phyloP scores from a whole-genome alignment of 2,797 vertebrate species.

The Onychomys arenicola region DNA sequence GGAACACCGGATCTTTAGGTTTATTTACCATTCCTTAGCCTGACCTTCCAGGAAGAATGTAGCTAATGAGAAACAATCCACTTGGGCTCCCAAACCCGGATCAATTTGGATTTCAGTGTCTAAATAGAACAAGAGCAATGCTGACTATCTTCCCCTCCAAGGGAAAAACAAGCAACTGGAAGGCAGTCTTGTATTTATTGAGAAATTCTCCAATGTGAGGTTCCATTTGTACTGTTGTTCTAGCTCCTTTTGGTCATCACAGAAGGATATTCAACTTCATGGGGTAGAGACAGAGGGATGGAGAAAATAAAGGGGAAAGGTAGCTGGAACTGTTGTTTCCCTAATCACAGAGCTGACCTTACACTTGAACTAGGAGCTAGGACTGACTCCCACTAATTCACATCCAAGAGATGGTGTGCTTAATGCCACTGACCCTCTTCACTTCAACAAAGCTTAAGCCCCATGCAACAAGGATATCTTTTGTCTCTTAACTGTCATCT shows the following conservation, averaged over 20 bases:
- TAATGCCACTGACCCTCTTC: background rate
- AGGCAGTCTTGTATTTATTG: slow-evolving; percentile 37
- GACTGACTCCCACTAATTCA: background rate
- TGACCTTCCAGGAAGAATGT: slow-evolving; percentile 82
- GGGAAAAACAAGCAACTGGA: background rate
- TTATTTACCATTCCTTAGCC: slow-evolving; percentile 83
- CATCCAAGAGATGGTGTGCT: background rate
- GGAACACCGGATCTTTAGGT: slow-evolving; percentile 73
- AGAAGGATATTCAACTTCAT: background rate
- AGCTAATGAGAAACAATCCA: slow-evolving; percentile 82
- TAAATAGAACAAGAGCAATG: slow-evolving; percentile 53
- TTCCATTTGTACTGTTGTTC: slow-evolving; percentile 9
- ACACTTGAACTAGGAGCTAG: background rate
- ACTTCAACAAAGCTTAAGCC: background rate
- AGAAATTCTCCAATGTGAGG: slow-evolving; percentile 33
- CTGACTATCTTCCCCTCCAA: background rate
- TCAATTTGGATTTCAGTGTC: slow-evolving; percentile 65
- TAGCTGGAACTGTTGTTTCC: background rate
- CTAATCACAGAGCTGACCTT: slow-evolving; percentile 34
- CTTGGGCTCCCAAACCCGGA: slow-evolving; percentile 59
- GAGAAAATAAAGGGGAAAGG: background rate
- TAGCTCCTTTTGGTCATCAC: background rate
- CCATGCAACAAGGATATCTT: background rate
- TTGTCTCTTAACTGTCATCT: background rate
- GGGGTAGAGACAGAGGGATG: background rate